These are phyloP conservation scores for Byasa hedistus DNA, from an alignment of 2,888 invertebrate species.

Conservation along the genomic window DNA sequence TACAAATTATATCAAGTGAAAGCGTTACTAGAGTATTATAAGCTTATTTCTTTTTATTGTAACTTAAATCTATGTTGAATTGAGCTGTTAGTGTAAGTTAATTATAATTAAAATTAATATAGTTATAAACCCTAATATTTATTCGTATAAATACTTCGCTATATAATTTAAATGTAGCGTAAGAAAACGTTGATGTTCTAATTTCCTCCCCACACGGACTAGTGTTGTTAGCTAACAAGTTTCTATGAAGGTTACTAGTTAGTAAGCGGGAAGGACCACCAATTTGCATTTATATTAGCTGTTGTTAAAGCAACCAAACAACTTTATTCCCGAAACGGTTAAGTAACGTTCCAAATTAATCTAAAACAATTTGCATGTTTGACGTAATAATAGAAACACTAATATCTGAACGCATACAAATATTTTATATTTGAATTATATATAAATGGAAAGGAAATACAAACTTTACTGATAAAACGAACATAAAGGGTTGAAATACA, in stretches of 20 bases:
- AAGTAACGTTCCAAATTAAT: slow-evolving; percentile 16
- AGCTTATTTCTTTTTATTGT: no score
- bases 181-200: slow-evolving; percentile 7
- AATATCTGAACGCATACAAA: neutral
- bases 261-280: slow-evolving; percentile 21
- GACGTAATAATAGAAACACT: neutral
- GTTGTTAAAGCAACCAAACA: slow-evolving; percentile 11
- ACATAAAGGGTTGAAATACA: no score
- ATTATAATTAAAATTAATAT: no score
- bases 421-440: no score
- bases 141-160: no score
- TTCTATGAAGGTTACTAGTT: slow-evolving; percentile 23
- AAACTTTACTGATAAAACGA: no score
- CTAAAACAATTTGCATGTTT: slow-evolving; percentile 11
- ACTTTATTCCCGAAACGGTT: slow-evolving; percentile 7
- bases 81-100: no score
- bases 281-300: slow-evolving; percentile 29
- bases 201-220: slow-evolving; percentile 3
- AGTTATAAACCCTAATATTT: no score
- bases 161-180: neutral
- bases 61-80: no score
- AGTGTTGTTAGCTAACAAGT: slow-evolving; percentile 18
- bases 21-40: no score
- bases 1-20: no score
- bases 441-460: no score